phyloP scores from a whole-genome alignment of 2,888 invertebrate genomes.

The Plusia festucae region DNA sequence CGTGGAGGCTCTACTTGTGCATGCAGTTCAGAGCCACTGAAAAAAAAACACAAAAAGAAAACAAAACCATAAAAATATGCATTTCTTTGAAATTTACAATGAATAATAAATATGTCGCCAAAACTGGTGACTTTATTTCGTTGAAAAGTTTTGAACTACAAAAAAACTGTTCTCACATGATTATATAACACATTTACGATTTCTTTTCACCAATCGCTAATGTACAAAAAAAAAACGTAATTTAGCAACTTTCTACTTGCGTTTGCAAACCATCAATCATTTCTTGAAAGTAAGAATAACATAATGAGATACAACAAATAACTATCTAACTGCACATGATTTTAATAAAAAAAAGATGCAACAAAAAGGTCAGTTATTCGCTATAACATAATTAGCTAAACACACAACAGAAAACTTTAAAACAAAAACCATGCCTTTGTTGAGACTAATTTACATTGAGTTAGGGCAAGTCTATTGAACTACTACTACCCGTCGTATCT shows the following conservation, averaged over 20 bases:
- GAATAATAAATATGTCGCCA: background rate
- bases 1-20: constrained; percentile 66
- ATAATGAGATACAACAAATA: background rate
- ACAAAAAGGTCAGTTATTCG: background rate
- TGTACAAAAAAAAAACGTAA: constrained; percentile 7
- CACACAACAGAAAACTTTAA: constrained; percentile 23
- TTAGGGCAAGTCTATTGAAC: background rate
- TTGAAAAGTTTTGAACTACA: background rate
- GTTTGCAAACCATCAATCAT: constrained; percentile 25
- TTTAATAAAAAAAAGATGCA: background rate
- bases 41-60: constrained; percentile 60
- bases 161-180: constrained; percentile 26
- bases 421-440: constrained; percentile 26
- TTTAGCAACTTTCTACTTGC: constrained; percentile 26
- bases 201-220: constrained; percentile 16
- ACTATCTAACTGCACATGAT: constrained; percentile 1
- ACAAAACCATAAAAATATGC: constrained; percentile 8
- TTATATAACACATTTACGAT: constrained; percentile 13
- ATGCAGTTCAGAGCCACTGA: constrained; percentile 66
- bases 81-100: too few relatives aligned
- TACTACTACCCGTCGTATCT: background rate
- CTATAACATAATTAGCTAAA: constrained; percentile 10
- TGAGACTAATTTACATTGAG: background rate
- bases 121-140: background rate
- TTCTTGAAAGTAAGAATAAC: constrained; percentile 21